These are phyloP conservation scores for Hystrix brachyura DNA, from an alignment of 2,113 vertebrate species.

Conservation along the genomic window DNA sequence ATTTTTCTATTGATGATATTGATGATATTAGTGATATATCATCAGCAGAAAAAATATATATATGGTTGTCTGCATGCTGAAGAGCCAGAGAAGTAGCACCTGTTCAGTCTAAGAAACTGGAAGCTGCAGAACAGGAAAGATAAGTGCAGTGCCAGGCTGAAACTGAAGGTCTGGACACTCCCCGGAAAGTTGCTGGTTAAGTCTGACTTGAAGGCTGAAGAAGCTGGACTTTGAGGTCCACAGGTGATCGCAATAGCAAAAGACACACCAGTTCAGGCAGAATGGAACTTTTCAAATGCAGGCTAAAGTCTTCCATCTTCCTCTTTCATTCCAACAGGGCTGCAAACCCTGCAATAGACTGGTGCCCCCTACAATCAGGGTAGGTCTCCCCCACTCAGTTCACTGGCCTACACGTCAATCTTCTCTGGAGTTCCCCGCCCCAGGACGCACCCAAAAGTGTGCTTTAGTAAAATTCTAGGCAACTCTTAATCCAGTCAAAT, in stretches of 20 bases:
- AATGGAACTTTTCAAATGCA: background rate
- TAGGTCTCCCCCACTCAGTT: background rate
- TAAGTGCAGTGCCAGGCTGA: background rate
- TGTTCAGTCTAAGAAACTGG: background rate
- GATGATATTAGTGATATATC: no score
- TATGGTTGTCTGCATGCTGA: background rate
- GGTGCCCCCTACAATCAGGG: background rate
- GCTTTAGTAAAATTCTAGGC: background rate
- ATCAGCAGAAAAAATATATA: no score
- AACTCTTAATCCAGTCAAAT: background rate
- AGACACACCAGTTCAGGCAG: background rate
- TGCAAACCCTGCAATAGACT: background rate
- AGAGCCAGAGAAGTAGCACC: background rate
- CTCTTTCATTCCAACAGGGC: background rate
- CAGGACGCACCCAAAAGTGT: background rate
- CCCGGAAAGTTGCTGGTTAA: background rate
- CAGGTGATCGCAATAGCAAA: background rate
- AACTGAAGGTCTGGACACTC: background rate
- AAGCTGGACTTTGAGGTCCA: background rate
- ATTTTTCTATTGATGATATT: background rate
- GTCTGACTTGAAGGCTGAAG: background rate
- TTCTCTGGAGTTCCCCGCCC: background rate
- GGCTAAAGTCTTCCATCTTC: background rate
- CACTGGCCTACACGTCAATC: background rate
- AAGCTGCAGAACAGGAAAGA: background rate